These are phyloP conservation scores for Urocolius indicus DNA, from an alignment of 2,113 vertebrate genomes.

Conservation along the genomic window DNA sequence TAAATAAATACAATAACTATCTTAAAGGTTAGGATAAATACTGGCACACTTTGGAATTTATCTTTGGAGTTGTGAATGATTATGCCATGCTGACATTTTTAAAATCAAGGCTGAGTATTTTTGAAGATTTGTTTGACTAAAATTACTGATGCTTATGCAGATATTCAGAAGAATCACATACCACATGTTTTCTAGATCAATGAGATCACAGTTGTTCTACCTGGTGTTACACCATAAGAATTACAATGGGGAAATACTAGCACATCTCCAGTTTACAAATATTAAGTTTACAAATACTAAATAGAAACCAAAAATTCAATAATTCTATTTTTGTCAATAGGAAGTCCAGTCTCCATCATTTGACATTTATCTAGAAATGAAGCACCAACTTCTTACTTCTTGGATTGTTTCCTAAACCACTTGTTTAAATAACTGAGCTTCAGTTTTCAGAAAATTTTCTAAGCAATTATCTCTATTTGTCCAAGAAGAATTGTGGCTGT, in stretches of 20 bases:
- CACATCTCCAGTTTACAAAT: not conserved
- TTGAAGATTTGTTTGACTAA: not conserved
- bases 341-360: accelerated
- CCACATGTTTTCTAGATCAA: not conserved
- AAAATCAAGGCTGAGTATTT: not conserved
- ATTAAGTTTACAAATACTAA: not conserved
- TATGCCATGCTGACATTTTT: not conserved
- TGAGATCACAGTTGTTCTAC: not conserved
- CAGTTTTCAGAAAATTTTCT: not conserved
- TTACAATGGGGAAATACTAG: not conserved
- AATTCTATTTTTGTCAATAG: not conserved
- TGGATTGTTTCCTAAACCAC: not conserved
- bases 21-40: not conserved
- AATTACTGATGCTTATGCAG: not conserved
- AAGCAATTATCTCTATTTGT: not conserved
- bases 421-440: not conserved
- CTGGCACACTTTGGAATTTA: not conserved
- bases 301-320: not conserved
- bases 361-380: not conserved
- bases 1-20: not conserved
- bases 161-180: not conserved
- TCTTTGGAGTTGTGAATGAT: not conserved
- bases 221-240: not conserved
- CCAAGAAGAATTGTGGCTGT: not conserved
- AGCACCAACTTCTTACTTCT: not conserved